Percentiles rank a stretch among this genome's conserved stretches.
phyloP scores from a whole-genome alignment of 1,140 invertebrate genomes.

The Amyelois transitella region DNA sequence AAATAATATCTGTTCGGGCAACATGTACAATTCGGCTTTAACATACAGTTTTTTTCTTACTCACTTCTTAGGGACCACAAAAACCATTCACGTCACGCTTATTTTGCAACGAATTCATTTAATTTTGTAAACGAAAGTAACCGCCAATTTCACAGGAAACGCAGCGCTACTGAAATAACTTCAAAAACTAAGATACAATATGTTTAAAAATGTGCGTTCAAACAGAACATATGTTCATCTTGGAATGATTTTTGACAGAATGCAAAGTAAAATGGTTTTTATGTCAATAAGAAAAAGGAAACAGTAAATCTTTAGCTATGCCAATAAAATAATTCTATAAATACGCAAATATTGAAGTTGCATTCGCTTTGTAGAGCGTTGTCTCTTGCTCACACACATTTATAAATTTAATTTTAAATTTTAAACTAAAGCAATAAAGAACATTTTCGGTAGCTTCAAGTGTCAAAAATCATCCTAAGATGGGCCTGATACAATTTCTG shows the following conservation, averaged over 20 bases:
- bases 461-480: background rate
- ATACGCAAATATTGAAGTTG: too few relatives aligned
- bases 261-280: background rate
- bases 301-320: too few relatives aligned
- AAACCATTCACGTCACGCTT: background rate
- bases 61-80: background rate
- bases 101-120: background rate
- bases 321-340: too few relatives aligned
- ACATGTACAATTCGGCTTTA: too few relatives aligned
- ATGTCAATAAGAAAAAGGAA: too few relatives aligned
- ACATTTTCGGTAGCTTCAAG: background rate
- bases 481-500: background rate
- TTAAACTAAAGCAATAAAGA: background rate
- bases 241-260: background rate
- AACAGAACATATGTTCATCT: background rate
- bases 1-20: too few relatives aligned
- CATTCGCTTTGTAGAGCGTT: too few relatives aligned
- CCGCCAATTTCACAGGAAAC: background rate
- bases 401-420: background rate
- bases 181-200: slow-evolving; percentile 1
- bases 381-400: too few relatives aligned
- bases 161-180: slow-evolving; percentile 5
- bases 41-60: background rate
- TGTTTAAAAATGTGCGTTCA: background rate
- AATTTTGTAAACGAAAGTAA: background rate